Percentiles rank a stretch among this genome's conserved stretches.
These are phyloP conservation scores for Forbesichthys agassizii DNA, from an alignment of 2,113 vertebrate species.

Conservation along the genomic window DNA sequence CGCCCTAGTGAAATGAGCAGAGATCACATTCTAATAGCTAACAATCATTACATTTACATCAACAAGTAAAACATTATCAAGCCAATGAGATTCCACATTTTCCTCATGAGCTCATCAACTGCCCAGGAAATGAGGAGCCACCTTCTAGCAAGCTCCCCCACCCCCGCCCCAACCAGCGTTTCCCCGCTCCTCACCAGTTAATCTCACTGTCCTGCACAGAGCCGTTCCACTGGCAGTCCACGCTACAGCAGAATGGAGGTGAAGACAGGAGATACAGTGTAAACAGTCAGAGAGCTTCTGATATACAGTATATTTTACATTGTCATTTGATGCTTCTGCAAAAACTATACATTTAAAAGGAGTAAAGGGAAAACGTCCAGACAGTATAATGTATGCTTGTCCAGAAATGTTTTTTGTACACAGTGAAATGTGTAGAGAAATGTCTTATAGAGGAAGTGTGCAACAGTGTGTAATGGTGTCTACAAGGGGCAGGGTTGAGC, in stretches of 20 bases:
- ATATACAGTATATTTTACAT: neutral
- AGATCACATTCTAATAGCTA: neutral
- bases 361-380: too few species aligned
- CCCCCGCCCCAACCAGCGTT: neutral
- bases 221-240: slow-evolving; percentile 69
- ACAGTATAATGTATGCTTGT: too few species aligned
- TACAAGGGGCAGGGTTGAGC: too few species aligned
- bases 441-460: too few species aligned
- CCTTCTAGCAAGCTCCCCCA: neutral
- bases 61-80: neutral
- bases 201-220: slow-evolving; percentile 70
- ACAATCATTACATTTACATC: neutral
- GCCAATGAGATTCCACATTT: neutral
- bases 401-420: too few species aligned
- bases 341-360: too few species aligned
- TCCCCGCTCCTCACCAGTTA: slow-evolving; percentile 70
- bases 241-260: slow-evolving; percentile 30
- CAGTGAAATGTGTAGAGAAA: too few species aligned
- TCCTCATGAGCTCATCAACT: too few species aligned
- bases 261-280: neutral
- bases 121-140: neutral
- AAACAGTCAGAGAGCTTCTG: neutral
- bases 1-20: slow-evolving; percentile 58
- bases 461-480: too few species aligned
- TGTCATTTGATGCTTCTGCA: too few species aligned